Conservation (phyloP, 2,888 invertebrate species). For the Apocheima hispidaria region DNA sequence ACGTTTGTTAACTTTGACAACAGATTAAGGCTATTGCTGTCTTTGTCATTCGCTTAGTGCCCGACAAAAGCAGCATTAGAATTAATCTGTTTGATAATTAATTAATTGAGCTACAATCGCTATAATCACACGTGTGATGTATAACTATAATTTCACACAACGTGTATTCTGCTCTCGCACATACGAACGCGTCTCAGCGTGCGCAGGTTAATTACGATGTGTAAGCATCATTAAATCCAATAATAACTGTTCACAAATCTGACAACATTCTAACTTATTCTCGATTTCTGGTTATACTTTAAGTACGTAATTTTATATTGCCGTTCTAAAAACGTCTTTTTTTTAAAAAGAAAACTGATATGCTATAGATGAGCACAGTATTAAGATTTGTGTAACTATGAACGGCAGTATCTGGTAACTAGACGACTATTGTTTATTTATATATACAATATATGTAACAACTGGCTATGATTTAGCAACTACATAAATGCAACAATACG, state of each 20-base stretch:
- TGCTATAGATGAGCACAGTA: neutral
- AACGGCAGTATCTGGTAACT: conserved; percentile 9
- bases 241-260: neutral
- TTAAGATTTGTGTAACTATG: neutral
- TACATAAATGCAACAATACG: conserved; percentile 27
- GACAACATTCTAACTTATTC: neutral
- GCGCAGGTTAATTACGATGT: conserved; percentile 10
- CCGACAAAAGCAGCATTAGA: too few relatives aligned
- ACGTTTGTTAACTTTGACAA: too few relatives aligned
- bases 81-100: too few relatives aligned
- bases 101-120: too few relatives aligned
- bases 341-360: neutral
- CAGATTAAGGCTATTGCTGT: too few relatives aligned
- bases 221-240: too few relatives aligned
- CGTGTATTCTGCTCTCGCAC: too few relatives aligned
- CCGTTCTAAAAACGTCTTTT: neutral
- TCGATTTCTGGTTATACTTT: neutral
- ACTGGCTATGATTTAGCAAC: conserved; percentile 2
- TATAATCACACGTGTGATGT: too few relatives aligned
- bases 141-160: too few relatives aligned
- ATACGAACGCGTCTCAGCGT: too few relatives aligned
- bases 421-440: conserved; percentile 19
- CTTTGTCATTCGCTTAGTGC: too few relatives aligned
- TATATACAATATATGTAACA: conserved; percentile 18
- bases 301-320: neutral